Percentiles rank a stretch among this genome's conserved stretches.
Conservation (phyloP, 1,140 invertebrate genomes). For the Fragariocoptes setiger region DNA sequence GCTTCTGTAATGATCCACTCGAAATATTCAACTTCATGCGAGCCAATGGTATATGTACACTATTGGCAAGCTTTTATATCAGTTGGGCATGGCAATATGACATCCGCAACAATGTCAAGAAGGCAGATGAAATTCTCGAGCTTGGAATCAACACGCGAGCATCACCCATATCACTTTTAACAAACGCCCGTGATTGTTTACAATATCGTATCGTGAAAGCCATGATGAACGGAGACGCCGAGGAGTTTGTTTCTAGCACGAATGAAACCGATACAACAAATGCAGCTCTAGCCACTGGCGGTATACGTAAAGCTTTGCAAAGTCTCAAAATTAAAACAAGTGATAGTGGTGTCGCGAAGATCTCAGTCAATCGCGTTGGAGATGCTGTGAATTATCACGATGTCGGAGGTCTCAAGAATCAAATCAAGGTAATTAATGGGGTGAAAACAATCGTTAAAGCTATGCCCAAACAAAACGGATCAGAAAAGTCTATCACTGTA, state of each 20-base stretch:
- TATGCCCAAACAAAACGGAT: background rate
- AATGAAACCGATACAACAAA: conserved; percentile 6
- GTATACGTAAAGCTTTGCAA: background rate
- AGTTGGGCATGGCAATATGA: conserved; percentile 3
- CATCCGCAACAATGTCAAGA: conserved; percentile 1
- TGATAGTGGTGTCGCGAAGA: no score
- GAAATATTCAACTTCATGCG: conserved; percentile 4
- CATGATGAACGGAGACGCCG: background rate
- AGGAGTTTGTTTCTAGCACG: conserved; percentile 6
- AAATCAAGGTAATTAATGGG: background rate
- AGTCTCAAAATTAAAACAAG: background rate
- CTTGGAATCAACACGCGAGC: conserved; percentile 1
- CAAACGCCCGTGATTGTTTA: background rate
- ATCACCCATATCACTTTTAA: background rate
- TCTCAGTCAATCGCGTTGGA: no score
- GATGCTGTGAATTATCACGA: background rate
- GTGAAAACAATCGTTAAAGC: background rate
- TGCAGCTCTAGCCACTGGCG: conserved; percentile 1
- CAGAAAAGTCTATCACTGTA: background rate
- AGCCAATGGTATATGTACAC: background rate
- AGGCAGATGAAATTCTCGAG: conserved; percentile 1
- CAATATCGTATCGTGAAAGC: conserved; percentile 1
- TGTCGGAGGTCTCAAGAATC: background rate
- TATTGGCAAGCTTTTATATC: conserved; percentile 3
- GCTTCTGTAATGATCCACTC: background rate